These are phyloP conservation scores for Candidula unifasciata DNA, from an alignment of 2,888 invertebrate species.

Conservation along the genomic window DNA sequence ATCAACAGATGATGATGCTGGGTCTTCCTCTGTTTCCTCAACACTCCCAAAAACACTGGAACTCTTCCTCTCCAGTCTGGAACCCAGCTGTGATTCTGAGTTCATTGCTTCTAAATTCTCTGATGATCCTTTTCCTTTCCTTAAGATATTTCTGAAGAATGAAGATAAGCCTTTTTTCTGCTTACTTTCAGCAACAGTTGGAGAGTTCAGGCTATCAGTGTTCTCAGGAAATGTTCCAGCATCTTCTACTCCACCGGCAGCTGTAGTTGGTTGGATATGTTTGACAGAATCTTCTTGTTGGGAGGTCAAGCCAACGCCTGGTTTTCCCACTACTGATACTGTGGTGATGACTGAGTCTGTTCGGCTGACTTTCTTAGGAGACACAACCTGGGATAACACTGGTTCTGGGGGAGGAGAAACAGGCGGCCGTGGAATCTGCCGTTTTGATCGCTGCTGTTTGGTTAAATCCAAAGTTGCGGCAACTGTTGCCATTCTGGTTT, in stretches of 20 bases:
- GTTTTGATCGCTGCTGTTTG: constrained; percentile 61
- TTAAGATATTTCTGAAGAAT: constrained; percentile 68
- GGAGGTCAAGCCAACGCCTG: constrained; percentile 55
- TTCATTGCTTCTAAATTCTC: constrained; percentile 56
- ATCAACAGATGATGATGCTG: constrained; percentile 40
- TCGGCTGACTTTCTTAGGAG: constrained; percentile 52
- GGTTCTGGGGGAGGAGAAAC: constrained; percentile 66
- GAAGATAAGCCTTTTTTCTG: constrained; percentile 64
- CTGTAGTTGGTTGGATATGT: not conserved
- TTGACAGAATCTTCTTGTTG: constrained; percentile 8
- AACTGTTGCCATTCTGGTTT: constrained; percentile 67
- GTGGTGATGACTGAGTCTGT: constrained; percentile 69
- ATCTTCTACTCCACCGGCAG: constrained; percentile 23
- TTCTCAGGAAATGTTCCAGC: not conserved
- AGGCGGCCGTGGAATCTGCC: constrained; percentile 68
- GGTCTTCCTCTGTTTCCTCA: not conserved
- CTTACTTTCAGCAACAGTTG: constrained; percentile 52
- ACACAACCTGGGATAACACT: constrained; percentile 49
- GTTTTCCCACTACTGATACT: constrained; percentile 46
- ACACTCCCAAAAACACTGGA: constrained; percentile 1
- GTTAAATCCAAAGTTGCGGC: constrained; percentile 67
- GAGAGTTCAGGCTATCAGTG: not conserved
- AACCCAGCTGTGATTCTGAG: constrained; percentile 53
- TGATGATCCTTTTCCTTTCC: constrained; percentile 60
- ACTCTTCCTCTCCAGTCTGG: constrained; percentile 22